Conservation (phyloP, 2,797 vertebrate genomes). For the Brachyalestes nurse region DNA sequence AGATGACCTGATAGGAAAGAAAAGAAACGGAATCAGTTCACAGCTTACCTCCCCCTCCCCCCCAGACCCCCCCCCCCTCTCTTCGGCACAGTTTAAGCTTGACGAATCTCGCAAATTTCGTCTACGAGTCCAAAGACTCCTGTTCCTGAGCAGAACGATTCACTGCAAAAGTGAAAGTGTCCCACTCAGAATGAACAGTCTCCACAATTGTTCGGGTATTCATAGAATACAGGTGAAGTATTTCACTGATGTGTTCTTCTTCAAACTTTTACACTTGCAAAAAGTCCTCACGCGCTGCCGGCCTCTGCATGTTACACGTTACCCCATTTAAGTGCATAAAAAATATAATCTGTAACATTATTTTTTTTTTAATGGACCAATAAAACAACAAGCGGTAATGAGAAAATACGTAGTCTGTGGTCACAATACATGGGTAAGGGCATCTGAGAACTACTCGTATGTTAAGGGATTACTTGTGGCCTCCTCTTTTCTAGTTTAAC, state of each 20-base stretch:
- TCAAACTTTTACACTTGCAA: constrained; percentile 21
- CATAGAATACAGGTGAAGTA: constrained; percentile 83
- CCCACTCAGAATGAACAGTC: constrained; percentile 71
- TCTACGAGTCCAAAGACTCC: constrained; percentile 45
- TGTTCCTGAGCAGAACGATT: constrained; percentile 43
- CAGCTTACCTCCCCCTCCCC: constrained; percentile 76
- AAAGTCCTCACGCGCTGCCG: constrained; percentile 18
- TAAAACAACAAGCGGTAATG: constrained; percentile 27
- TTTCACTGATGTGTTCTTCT: constrained; percentile 66
- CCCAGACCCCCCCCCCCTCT: constrained; percentile 84
- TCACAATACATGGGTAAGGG: neutral
- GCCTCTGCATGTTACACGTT: constrained; percentile 21
- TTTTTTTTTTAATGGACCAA: constrained; percentile 30
- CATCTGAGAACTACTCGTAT: constrained; percentile 13
- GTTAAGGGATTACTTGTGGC: constrained; percentile 21
- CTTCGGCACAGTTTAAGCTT: constrained; percentile 93
- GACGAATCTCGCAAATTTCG: constrained; percentile 79
- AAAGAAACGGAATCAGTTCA: constrained; percentile 71
- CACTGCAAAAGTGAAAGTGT: constrained; percentile 61
- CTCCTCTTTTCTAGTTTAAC: constrained; percentile 75
- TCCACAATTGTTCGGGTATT: constrained; percentile 80
- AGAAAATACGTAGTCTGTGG: constrained; percentile 7
- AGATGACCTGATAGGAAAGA: constrained; percentile 67
- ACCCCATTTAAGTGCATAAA: constrained; percentile 48
- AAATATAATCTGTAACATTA: constrained; percentile 27